phyloP scores from a whole-genome alignment of 2,888 invertebrate genomes.

The Sinopyrophorus schimmeli region DNA sequence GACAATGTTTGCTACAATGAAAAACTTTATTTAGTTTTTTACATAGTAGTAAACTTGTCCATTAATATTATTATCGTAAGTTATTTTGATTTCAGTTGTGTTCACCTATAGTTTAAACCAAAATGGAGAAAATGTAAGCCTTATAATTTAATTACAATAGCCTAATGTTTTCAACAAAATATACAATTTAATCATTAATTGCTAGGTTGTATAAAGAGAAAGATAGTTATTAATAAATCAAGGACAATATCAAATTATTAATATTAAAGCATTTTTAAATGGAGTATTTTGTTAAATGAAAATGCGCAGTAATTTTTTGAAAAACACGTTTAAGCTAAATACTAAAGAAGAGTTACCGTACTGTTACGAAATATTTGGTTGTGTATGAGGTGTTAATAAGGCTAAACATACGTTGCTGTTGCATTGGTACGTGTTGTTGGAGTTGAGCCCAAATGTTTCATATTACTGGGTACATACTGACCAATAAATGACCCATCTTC shows the following conservation, averaged over 20 bases:
- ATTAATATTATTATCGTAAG: constrained; percentile 31
- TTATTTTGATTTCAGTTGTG: constrained; percentile 36
- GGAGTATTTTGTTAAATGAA: not conserved
- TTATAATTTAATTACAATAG: constrained; percentile 17
- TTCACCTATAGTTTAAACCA: constrained; percentile 36
- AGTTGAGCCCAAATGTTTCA: constrained; percentile 63
- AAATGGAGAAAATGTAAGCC: constrained; percentile 38
- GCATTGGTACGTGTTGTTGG: constrained; percentile 59
- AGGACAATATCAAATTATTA: too few species aligned
- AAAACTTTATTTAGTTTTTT: constrained; percentile 2
- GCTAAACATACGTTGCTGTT: constrained; percentile 69
- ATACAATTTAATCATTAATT: constrained; percentile 12
- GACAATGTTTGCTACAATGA: constrained; percentile 13
- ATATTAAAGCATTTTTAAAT: constrained; percentile 25
- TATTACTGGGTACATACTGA: constrained; percentile 87
- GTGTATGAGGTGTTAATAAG: constrained; percentile 29
- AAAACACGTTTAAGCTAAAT: constrained; percentile 24
- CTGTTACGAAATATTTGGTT: constrained; percentile 29
- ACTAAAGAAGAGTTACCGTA: constrained; percentile 22
- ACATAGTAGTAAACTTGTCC: constrained; percentile 23
- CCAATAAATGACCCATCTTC: constrained; percentile 98
- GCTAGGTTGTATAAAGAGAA: too few species aligned
- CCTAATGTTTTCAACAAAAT: constrained; percentile 20
- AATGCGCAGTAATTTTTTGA: not conserved
- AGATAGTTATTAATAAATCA: too few species aligned